Conservation (phyloP, 2,797 vertebrate genomes). For the Limnodromus scolopaceus region DNA sequence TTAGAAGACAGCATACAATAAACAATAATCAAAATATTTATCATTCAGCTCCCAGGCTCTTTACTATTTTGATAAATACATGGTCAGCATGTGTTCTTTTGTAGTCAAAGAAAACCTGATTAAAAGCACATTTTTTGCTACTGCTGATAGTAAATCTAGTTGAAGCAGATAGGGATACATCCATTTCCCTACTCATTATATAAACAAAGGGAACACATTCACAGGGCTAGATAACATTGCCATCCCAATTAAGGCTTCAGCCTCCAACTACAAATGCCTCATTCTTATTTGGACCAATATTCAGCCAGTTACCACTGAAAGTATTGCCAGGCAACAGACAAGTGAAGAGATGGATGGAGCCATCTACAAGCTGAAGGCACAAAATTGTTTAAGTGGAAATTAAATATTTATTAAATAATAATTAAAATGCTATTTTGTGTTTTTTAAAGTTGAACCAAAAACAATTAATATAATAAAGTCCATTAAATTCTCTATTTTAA, state of each 20-base stretch:
- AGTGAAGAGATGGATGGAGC: not conserved
- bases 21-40: not conserved
- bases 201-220: not conserved
- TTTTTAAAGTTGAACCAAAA: not conserved
- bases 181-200: not conserved
- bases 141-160: not conserved
- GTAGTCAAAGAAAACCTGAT: not conserved
- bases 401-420: not conserved
- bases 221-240: not conserved
- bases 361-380: not conserved
- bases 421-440: not conserved
- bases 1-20: not conserved
- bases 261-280: not conserved
- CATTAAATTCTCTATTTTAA: not conserved
- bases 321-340: not conserved
- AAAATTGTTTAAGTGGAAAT: not conserved
- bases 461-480: not conserved
- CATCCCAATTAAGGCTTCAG: not conserved
- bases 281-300: not conserved
- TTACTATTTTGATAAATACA: not conserved
- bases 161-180: not conserved
- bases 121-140: not conserved
- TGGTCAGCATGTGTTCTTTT: not conserved
- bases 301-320: not conserved
- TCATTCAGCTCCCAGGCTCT: not conserved